Base-by-base conservation (phyloP, 1,140 invertebrate species). In the Mycetomoellerius zeteki region DNA sequence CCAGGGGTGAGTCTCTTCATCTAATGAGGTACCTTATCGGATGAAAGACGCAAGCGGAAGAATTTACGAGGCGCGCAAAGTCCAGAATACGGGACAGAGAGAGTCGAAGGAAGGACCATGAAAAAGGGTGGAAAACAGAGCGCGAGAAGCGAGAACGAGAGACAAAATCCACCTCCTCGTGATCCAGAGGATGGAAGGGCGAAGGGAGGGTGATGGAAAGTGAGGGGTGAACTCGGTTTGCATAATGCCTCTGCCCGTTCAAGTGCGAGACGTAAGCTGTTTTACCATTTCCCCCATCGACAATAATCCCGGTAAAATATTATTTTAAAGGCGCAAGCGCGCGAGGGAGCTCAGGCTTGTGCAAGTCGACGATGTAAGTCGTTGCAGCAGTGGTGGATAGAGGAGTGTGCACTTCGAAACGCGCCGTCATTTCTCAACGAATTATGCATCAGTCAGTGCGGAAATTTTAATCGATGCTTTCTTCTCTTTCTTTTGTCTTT, bases 291-390 rank as follows among this genome's bases (percentile, higher is more conserved):
- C 85, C 69, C 80, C 80, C 91, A 91, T 92, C 90, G 87, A 88
- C 89, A 92, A 92, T 94, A 93, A 94, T 94, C 93, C 89, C 84
- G 88, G 80, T 93, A 87, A 94, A 94, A 94, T 95, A 94, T 94
- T 94, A 93, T 94, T 94, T 93, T 91, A 92, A 93, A 93, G 85
- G 84, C 89, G 86, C 85, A 67, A 37, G 43, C 62, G 71, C 75
- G 50, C 72, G 47, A 69, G 67, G 60, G 56, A 85, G 33, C 78
- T 12, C 65, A n/a, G 69, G 67, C 27, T 60, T 19, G 69, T 50
- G 69, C 58, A 75, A 84, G 56, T 60, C 37, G 69, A 43, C 54
- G 69, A 84, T 75, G 80, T 84, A 84, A 75, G 69, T 84, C 80
- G 80, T 37, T 56, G 77, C 64, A 56, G 77, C 64, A 56, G 21